Percentiles rank a stretch among this genome's conserved stretches.
phyloP scores from a whole-genome alignment of 2,797 vertebrate genomes.

The Propithecus deckenii region DNA sequence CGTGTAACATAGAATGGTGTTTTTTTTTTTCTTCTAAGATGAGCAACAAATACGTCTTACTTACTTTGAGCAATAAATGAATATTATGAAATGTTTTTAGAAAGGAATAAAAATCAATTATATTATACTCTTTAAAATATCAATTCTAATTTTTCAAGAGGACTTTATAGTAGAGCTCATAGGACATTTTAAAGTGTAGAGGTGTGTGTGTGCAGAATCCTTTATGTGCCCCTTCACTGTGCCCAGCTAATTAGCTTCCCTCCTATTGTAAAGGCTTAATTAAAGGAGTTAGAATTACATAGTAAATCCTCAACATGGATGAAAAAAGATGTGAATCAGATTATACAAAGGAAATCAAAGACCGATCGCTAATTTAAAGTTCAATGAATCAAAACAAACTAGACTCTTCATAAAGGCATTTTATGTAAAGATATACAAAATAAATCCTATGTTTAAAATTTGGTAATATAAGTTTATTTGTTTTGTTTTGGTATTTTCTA shows the following conservation, averaged over 20 bases:
- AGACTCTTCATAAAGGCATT: neutral
- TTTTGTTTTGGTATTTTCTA: neutral
- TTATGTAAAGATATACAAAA: neutral
- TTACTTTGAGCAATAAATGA: neutral
- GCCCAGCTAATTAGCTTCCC: rapidly evolving
- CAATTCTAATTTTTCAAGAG: neutral
- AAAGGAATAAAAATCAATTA: neutral
- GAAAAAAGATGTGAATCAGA: neutral
- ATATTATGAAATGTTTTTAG: neutral
- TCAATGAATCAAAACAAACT: neutral
- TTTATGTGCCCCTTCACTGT: neutral
- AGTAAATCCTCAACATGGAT: neutral
- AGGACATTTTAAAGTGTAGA: neutral
- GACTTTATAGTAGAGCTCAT: neutral
- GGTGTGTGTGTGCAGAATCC: neutral
- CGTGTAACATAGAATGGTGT: neutral
- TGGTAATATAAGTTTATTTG: neutral
- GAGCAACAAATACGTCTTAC: rapidly evolving
- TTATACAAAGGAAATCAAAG: neutral
- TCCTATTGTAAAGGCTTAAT: neutral
- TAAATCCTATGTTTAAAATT: neutral
- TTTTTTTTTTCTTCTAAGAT: neutral
- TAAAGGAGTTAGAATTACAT: neutral
- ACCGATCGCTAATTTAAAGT: neutral
- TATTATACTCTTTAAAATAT: neutral